These are phyloP conservation scores for Lumbricus terrestris DNA, from an alignment of 2,888 invertebrate species.

Conservation along the genomic window DNA sequence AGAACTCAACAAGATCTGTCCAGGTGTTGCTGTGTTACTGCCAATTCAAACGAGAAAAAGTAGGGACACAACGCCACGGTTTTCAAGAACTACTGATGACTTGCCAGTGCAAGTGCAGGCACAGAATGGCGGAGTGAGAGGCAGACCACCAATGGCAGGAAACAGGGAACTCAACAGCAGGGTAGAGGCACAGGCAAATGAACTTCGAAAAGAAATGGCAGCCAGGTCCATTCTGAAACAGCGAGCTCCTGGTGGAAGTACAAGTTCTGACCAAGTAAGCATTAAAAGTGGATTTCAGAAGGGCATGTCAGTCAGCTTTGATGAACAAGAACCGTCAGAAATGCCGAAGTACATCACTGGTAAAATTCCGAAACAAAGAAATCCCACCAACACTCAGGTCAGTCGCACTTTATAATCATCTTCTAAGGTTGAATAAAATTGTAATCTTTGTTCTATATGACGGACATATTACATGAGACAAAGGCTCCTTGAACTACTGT, in stretches of 20 bases:
- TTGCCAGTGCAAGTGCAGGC: background rate
- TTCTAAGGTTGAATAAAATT: background rate
- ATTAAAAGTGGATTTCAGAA: background rate
- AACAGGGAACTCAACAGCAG: background rate
- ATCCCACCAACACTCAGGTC: background rate
- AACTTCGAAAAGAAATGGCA: background rate
- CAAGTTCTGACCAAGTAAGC: background rate
- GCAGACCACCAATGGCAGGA: background rate
- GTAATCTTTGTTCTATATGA: background rate
- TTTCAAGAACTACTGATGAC: slow-evolving; percentile 23
- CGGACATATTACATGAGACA: background rate
- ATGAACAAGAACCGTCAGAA: background rate
- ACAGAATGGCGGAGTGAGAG: background rate
- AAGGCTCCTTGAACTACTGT: background rate
- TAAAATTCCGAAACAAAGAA: background rate
- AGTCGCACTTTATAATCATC: background rate
- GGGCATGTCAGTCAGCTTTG: slow-evolving; percentile 9
- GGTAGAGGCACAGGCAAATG: background rate
- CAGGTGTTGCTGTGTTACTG: slow-evolving; percentile 10
- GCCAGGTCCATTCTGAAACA: background rate
- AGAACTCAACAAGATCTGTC: background rate
- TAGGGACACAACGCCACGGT: background rate
- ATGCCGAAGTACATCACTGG: background rate
- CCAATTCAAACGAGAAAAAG: background rate
- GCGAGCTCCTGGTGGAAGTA: background rate